A percentile compares a stretch with the other conserved stretches of the same genome.
Conservation (phyloP, 2,888 invertebrate genomes). For the Pardosa pseudoannulata region DNA sequence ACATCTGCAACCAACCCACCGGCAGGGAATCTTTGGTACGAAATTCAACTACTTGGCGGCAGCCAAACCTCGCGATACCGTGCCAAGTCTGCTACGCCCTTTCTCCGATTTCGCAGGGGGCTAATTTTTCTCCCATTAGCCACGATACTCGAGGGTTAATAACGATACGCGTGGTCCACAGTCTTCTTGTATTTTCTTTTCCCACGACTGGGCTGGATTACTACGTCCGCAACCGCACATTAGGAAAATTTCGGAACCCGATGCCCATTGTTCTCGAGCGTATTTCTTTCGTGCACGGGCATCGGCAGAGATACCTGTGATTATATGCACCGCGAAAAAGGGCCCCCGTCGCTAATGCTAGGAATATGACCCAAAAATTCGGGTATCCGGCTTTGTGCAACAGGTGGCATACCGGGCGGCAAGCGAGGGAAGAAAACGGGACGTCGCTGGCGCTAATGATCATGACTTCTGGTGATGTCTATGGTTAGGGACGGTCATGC, state of each 20-base stretch:
- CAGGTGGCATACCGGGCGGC: slow-evolving; percentile 14
- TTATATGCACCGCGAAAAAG: not conserved
- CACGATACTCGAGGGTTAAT: slow-evolving; percentile 20
- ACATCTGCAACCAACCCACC: too few species aligned
- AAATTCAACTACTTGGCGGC: not conserved
- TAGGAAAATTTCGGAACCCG: slow-evolving; percentile 24
- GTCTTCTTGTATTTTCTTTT: slow-evolving; percentile 32
- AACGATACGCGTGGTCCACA: slow-evolving; percentile 11
- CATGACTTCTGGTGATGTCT: not conserved
- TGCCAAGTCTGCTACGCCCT: slow-evolving; percentile 28
- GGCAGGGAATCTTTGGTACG: too few species aligned
- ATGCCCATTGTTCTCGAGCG: not conserved
- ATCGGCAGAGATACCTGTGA: not conserved
- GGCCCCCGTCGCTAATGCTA: not conserved
- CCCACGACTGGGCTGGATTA: slow-evolving; percentile 45
- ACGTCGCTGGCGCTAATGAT: not conserved
- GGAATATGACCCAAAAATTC: not conserved
- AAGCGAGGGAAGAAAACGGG: not conserved
- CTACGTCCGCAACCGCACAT: slow-evolving; percentile 51
- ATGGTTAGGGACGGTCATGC: not conserved
- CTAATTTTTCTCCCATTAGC: slow-evolving; percentile 63
- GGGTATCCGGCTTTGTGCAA: not conserved
- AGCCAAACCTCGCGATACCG: not conserved
- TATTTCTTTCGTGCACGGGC: not conserved
- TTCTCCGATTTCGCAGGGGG: slow-evolving; percentile 27